These are phyloP conservation scores for Lasioglossum baleicum DNA, from an alignment of 1,140 invertebrate genomes.

Conservation along the genomic window DNA sequence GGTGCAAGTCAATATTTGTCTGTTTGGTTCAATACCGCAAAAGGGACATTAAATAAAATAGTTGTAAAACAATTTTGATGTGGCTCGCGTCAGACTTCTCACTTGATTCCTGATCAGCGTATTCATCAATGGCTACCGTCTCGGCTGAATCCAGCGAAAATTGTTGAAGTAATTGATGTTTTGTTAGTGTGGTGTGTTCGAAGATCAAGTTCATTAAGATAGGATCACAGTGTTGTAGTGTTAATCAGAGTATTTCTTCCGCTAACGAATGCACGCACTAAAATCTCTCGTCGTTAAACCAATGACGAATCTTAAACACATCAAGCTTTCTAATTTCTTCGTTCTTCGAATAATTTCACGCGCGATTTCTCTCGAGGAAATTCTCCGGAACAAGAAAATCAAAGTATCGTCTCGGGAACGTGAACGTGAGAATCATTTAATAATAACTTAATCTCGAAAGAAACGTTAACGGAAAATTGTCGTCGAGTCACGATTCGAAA, in stretches of 20 bases:
- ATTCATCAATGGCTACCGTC: too few relatives aligned
- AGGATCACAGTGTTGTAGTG: conserved; percentile 63
- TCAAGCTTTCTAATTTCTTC: neutral
- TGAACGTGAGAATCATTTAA: neutral
- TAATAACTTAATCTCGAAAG: neutral
- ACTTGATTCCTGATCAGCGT: too few relatives aligned
- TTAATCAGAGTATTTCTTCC: conserved; percentile 1
- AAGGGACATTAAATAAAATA: too few relatives aligned
- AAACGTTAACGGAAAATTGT: neutral
- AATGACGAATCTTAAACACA: neutral
- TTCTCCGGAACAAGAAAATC: neutral
- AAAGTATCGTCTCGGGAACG: neutral
- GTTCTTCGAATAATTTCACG: neutral
- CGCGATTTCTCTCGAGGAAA: neutral
- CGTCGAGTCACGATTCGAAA: neutral
- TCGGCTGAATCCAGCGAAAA: neutral
- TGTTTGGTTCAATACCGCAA: too few relatives aligned
- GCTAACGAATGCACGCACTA: too few relatives aligned
- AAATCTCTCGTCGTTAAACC: too few relatives aligned
- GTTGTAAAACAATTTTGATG: too few relatives aligned
- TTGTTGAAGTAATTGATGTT: neutral
- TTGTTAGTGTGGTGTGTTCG: neutral
- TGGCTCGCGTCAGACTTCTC: too few relatives aligned
- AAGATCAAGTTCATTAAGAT: conserved; percentile 56
- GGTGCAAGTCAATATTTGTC: too few relatives aligned